phyloP scores from a whole-genome alignment of 2,797 vertebrate species.

The Aselliscus stoliczkanus region DNA sequence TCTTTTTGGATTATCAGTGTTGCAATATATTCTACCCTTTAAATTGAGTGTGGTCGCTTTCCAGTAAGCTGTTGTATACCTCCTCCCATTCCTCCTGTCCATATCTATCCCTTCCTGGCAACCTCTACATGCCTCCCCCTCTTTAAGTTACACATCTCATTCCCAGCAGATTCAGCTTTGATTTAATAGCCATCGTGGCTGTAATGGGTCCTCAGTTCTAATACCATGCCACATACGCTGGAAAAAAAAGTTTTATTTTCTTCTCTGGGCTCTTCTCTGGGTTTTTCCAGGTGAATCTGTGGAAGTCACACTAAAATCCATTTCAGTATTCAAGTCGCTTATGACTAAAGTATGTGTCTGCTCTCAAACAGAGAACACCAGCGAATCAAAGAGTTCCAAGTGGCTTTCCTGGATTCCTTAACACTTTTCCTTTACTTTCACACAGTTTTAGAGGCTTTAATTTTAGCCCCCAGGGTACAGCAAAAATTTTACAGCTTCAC shows the following conservation, averaged over 20 bases:
- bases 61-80: background rate
- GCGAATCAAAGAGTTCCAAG: background rate
- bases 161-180: background rate
- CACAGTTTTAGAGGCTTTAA: background rate
- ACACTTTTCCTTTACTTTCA: background rate
- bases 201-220: background rate
- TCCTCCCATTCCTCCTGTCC: background rate
- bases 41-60: conserved; percentile 22
- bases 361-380: background rate
- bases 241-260: background rate
- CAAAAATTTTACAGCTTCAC: conserved; percentile 38
- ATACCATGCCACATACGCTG: background rate
- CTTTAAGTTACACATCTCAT: background rate
- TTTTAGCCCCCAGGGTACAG: background rate
- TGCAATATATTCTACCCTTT: background rate
- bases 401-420: background rate
- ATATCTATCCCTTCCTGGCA: background rate
- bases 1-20: background rate
- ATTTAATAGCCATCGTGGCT: background rate
- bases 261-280: background rate
- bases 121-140: background rate
- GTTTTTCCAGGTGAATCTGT: conserved; percentile 24
- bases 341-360: background rate
- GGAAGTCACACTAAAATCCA: background rate
- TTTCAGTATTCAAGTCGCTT: background rate